Evolutionary conservation across 2,113 vertebrate genomes (phyloP).

Genomic region (Bufo bufo): DNA sequence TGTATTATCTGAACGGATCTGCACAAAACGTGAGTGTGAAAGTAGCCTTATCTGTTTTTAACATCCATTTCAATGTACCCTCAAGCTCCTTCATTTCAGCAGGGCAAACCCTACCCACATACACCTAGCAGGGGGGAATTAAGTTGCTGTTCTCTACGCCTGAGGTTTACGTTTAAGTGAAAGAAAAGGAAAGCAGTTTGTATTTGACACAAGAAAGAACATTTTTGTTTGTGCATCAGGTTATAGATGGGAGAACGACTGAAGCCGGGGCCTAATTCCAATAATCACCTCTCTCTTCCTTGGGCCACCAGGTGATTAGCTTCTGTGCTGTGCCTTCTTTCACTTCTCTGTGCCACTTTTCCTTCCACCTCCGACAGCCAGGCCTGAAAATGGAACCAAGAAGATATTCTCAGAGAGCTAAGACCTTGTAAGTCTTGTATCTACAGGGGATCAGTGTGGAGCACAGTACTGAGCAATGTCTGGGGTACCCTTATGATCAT

Average conservation of each 20-base stretch:
- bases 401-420: background rate
- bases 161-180: no score
- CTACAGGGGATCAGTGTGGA: background rate
- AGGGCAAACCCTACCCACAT: no score
- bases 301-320: conserved; percentile 93
- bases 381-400: conserved; percentile 71
- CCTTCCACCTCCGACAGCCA: conserved; percentile 98
- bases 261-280: background rate
- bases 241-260: background rate
- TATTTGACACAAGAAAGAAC: no score
- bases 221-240: no score
- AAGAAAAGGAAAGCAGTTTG: no score
- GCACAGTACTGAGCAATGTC: no score
- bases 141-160: background rate
- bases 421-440: background rate
- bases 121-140: background rate
- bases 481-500: no score
- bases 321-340: conserved; percentile 91
- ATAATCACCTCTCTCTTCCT: conserved; percentile 91
- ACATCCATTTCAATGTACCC: no score
- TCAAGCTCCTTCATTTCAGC: no score
- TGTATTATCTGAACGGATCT: no score
- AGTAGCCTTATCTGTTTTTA: no score
- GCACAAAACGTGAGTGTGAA: no score
- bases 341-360: conserved; percentile 87